These are phyloP conservation scores for Eupristina koningsbergeri DNA, from an alignment of 1,140 invertebrate species.

Conservation along the genomic window DNA sequence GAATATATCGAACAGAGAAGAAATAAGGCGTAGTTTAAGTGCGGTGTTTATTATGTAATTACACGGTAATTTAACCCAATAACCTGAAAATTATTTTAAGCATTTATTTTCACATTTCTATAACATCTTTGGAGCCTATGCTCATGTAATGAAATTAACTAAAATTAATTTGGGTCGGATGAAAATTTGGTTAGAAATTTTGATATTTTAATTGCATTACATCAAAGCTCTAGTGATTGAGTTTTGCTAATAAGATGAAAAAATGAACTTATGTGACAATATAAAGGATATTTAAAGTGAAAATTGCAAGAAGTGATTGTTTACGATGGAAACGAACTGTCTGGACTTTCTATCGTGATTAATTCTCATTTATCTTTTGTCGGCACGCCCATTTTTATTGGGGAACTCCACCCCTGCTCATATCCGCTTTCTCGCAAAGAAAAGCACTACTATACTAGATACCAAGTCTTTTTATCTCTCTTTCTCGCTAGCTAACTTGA, in stretches of 20 bases:
- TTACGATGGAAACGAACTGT: slow-evolving; percentile 51
- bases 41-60: too few relatives aligned
- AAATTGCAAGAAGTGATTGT: slow-evolving; percentile 18
- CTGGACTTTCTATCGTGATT: slow-evolving; percentile 49
- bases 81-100: background rate
- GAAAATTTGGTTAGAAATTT: background rate
- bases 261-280: background rate
- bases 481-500: background rate
- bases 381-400: slow-evolving; percentile 54
- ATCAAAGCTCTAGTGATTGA: background rate
- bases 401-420: slow-evolving; percentile 44
- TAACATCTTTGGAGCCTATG: background rate
- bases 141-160: background rate
- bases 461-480: background rate
- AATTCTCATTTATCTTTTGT: slow-evolving; percentile 54
- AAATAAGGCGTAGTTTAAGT: background rate
- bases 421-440: slow-evolving; percentile 49
- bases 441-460: slow-evolving; percentile 6
- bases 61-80: background rate
- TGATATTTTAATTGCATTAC: too few relatives aligned
- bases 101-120: background rate
- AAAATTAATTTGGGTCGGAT: background rate
- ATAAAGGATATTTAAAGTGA: slow-evolving; percentile 10
- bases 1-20: background rate
- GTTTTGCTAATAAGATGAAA: background rate